phyloP scores from a whole-genome alignment of 2,797 vertebrate genomes.

The Gymnopithys bicolor region DNA sequence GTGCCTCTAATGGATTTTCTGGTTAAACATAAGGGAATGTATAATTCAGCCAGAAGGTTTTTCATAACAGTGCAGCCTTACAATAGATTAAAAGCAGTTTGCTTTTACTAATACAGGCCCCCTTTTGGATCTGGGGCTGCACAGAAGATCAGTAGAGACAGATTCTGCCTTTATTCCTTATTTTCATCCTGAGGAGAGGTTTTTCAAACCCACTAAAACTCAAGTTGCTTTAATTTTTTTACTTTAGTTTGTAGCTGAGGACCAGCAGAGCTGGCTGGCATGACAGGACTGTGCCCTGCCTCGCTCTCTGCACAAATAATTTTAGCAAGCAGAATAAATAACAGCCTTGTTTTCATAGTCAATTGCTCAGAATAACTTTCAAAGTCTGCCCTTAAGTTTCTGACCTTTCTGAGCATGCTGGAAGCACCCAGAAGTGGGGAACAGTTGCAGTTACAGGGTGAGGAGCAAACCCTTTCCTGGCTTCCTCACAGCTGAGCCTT shows the following conservation, averaged over 20 bases:
- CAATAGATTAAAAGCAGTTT: constrained; percentile 58
- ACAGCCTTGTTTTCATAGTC: neutral
- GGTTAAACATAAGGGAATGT: constrained; percentile 43
- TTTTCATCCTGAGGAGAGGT: neutral
- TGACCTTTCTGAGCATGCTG: neutral
- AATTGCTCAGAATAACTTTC: constrained; percentile 28
- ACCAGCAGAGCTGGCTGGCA: neutral
- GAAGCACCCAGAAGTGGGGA: neutral
- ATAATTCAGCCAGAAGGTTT: constrained; percentile 58
- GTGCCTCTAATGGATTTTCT: constrained; percentile 62
- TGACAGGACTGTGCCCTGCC: neutral
- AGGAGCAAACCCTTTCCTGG: constrained; percentile 16
- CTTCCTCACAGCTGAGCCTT: constrained; percentile 11
- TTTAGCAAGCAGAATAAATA: neutral
- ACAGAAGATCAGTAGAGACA: neutral
- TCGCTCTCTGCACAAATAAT: neutral
- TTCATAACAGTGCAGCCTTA: constrained; percentile 3
- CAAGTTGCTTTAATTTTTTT: neutral
- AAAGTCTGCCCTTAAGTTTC: neutral
- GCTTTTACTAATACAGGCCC: constrained; percentile 1
- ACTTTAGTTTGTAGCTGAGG: neutral
- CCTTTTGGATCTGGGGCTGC: constrained; percentile 8
- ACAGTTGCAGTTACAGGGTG: neutral
- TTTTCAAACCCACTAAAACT: constrained; percentile 4
- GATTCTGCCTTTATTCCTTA: neutral